phyloP scores from a whole-genome alignment of 2,113 vertebrate genomes.

The Sialia sialis region DNA sequence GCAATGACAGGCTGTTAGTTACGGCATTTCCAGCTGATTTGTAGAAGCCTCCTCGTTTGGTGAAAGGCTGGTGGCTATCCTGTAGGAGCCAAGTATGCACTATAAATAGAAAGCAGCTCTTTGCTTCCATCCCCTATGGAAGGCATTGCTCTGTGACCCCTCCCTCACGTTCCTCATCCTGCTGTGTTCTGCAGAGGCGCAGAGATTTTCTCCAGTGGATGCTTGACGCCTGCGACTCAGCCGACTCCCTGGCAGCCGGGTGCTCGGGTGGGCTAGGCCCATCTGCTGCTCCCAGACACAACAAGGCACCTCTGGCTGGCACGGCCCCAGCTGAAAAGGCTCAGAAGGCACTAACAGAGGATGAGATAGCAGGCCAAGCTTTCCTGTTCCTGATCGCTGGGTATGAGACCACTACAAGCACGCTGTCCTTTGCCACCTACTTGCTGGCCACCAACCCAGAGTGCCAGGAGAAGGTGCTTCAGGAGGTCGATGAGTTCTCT shows the following conservation, averaged over 20 bases:
- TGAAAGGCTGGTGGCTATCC: neutral
- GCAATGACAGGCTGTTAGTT: neutral
- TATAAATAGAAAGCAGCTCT: neutral
- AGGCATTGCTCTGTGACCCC: neutral
- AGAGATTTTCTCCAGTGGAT: conserved; percentile 92
- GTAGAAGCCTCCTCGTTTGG: fast-evolving
- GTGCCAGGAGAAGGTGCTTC: conserved; percentile 81
- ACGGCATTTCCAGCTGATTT: neutral
- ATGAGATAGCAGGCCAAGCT: conserved; percentile 90
- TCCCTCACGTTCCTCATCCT: neutral
- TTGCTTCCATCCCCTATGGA: neutral
- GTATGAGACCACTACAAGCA: conserved; percentile 87
- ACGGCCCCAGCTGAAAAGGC: neutral
- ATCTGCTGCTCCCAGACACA: neutral
- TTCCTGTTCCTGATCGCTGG: conserved; percentile 90
- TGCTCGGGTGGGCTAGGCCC: conserved; percentile 66
- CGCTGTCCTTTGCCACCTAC: conserved; percentile 86
- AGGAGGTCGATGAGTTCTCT: conserved; percentile 84
- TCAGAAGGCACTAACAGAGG: conserved; percentile 76
- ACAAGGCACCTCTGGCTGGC: neutral
- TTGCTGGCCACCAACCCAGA: conserved; percentile 84
- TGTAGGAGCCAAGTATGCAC: neutral
- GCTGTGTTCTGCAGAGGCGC: conserved; percentile 74
- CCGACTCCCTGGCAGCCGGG: conserved; percentile 42
- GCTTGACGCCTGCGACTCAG: conserved; percentile 74